These are phyloP conservation scores for Glaucidium brasilianum DNA, from an alignment of 2,113 vertebrate genomes.

Conservation along the genomic window DNA sequence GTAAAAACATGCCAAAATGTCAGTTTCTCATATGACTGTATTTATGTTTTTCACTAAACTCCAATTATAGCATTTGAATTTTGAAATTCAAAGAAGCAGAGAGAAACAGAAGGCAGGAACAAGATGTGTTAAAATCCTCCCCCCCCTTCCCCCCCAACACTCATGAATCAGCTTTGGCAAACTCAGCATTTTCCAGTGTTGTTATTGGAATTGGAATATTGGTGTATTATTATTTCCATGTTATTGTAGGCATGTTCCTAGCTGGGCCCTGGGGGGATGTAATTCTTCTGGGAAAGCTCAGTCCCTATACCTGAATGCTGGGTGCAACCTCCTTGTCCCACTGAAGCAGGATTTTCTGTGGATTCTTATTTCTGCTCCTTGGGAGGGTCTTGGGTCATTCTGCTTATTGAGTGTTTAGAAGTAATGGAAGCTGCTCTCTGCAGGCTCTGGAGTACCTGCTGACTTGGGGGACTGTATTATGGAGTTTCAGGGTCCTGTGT, in stretches of 20 bases:
- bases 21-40: slow-evolving; percentile 14
- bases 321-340: background rate
- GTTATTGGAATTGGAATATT: background rate
- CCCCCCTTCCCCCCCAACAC: background rate
- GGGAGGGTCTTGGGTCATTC: background rate
- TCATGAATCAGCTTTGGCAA: slow-evolving; percentile 12
- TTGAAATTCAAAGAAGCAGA: slow-evolving; percentile 15
- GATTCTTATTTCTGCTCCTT: background rate
- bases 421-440: background rate
- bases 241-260: background rate
- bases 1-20: slow-evolving; percentile 21
- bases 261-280: no score
- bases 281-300: background rate
- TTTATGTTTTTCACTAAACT: background rate
- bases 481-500: background rate
- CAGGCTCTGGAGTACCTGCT: background rate
- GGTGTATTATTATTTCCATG: background rate
- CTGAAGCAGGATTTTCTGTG: background rate
- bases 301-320: accelerated
- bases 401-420: background rate
- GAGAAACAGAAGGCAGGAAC: slow-evolving; percentile 14
- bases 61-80: slow-evolving; percentile 42
- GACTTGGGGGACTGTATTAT: accelerated
- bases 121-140: background rate
- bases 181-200: background rate